Conservation (phyloP, 2,797 vertebrate genomes). For the Acanthiza pusilla region DNA sequence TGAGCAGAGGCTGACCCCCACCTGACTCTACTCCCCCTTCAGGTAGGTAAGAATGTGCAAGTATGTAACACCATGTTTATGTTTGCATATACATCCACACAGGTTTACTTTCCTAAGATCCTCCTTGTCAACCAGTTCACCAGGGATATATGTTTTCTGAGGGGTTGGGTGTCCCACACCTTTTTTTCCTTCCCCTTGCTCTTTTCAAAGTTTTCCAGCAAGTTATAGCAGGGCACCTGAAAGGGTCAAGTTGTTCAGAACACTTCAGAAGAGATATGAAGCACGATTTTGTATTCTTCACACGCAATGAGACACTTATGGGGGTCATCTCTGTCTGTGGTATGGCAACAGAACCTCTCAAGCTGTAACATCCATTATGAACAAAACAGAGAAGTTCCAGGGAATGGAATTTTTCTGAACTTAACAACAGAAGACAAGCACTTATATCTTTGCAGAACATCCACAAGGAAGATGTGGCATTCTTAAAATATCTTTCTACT, state of each 20-base stretch:
- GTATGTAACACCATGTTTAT: fast-evolving
- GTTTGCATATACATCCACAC: fast-evolving
- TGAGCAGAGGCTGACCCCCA: neutral
- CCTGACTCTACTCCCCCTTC: neutral
- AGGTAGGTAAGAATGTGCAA: fast-evolving
- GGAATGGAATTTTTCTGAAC: neutral
- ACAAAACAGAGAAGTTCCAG: neutral
- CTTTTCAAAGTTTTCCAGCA: neutral
- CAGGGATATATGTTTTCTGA: neutral
- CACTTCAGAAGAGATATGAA: neutral
- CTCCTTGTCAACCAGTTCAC: neutral
- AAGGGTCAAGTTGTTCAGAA: neutral
- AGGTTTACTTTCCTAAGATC: neutral
- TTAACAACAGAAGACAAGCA: neutral
- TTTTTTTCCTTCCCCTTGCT: neutral
- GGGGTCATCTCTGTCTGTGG: neutral
- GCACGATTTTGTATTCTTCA: neutral
- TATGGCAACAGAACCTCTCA: fast-evolving
- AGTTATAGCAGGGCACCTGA: neutral
- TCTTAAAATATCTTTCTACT: neutral
- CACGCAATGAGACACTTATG: neutral
- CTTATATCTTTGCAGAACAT: neutral
- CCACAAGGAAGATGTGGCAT: neutral
- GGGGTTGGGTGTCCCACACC: fast-evolving
- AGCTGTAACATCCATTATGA: neutral